Base-by-base conservation (phyloP, 1,140 invertebrate genomes). In the Acromyrmex heyeri region DNA sequence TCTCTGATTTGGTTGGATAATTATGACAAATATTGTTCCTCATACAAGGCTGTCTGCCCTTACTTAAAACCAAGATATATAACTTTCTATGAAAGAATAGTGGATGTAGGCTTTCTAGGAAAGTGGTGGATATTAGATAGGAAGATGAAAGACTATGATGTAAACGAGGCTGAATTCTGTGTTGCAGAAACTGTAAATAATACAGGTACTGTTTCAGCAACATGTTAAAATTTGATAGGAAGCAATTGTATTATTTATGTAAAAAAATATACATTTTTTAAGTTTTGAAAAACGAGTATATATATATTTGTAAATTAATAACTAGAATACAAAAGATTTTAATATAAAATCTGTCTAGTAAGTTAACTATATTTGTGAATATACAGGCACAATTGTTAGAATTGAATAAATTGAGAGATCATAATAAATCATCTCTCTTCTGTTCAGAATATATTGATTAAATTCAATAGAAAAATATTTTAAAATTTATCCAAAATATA, bases 21-120 rank as follows among this genome's bases (percentile, higher is more conserved):
- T 90, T 96, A 96, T 89, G 96, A 96, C 91, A 92, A 96, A 75
- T 94, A 95, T 6, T 96, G 97, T 91, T 96, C 96, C 62, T 93
- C 97, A 1, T 98, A 97, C 94, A 97, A 97, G 94, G 96, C 96
- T 12, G 96, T 96, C 38, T 98, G 98, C 94, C 95, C 96, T 55
- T 97, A 98, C 91, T 94, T 97, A 34, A 95, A 97, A 92, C 96
- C 97, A 5, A 92, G 94, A 89, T 96, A 96, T 88, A 75, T 96
- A 7, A 96, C 95, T 50, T 96, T 97, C 91, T 92, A 96, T 83
- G 92, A 96, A 88, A 95, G 97, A 89, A 96, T 98, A 85, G 93
- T 98, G 38, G 98, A 99, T 93, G 93, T 98, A 85, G 98, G 98
- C 7, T 96, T 98, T 89, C 95, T 97, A 92, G 96, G 97, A 79